phyloP scores from a whole-genome alignment of 1,140 invertebrate species.

The Sminthurides bifidus region DNA sequence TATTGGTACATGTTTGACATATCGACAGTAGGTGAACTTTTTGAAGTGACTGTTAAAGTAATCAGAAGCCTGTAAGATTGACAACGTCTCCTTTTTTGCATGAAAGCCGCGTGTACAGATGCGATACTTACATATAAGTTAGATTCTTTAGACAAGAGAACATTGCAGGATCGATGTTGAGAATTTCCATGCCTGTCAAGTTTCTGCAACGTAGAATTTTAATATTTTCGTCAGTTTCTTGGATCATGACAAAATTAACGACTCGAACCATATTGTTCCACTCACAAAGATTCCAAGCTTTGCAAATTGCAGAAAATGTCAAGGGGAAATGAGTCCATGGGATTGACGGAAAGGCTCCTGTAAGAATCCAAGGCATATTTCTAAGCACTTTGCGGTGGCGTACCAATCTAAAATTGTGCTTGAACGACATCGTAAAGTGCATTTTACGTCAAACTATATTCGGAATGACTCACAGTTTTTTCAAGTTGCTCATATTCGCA shows the following conservation, averaged over 20 bases:
- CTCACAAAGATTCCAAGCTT: slow-evolving; percentile 33
- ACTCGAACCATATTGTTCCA: not conserved
- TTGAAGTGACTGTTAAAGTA: slow-evolving; percentile 49
- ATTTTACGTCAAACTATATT: too few relatives aligned
- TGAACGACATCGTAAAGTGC: too few relatives aligned
- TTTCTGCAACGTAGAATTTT: slow-evolving; percentile 23
- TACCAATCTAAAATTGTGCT: too few relatives aligned
- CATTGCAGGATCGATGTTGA: slow-evolving; percentile 42
- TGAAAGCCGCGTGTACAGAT: not conserved
- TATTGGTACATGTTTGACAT: slow-evolving; percentile 46
- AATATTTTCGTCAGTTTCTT: not conserved
- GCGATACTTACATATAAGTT: slow-evolving; percentile 40
- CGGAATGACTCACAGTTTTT: slow-evolving; percentile 33
- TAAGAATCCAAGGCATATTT: slow-evolving; percentile 22
- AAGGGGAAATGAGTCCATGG: slow-evolving; percentile 22
- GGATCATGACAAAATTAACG: not conserved
- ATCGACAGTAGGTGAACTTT: slow-evolving; percentile 56
- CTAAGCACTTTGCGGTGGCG: slow-evolving; percentile 12
- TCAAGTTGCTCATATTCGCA: slow-evolving; percentile 19
- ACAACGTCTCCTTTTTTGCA: not conserved
- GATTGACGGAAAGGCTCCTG: slow-evolving; percentile 32
- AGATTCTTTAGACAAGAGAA: slow-evolving; percentile 43
- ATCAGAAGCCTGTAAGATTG: slow-evolving; percentile 15
- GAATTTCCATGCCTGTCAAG: slow-evolving; percentile 29
- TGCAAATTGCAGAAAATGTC: slow-evolving; percentile 28